A percentile compares a stretch with the other conserved stretches of the same genome.
Conservation (phyloP, 2,797 vertebrate species). For the Sebastes aleutianus region DNA sequence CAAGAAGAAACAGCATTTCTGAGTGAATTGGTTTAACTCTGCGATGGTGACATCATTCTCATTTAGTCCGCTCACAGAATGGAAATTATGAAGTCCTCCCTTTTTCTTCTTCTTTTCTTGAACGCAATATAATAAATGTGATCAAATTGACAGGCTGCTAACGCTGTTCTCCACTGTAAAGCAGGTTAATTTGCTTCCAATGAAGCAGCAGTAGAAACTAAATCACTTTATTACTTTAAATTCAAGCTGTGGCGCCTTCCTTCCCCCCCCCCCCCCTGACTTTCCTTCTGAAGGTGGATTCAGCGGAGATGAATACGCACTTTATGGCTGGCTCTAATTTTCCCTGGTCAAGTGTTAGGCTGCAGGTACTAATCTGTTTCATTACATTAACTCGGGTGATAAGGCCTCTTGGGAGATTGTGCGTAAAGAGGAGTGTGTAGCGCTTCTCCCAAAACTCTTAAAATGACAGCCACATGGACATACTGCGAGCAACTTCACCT, state of each 20-base stretch:
- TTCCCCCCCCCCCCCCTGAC: background rate
- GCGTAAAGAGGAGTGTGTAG: background rate
- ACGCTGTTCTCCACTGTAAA: conserved; percentile 49
- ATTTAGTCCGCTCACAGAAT: conserved; percentile 2
- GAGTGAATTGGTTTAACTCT: background rate
- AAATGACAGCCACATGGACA: background rate
- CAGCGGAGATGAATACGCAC: conserved; percentile 55
- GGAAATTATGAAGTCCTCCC: background rate
- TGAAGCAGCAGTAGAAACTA: conserved; percentile 47
- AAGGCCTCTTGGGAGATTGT: conserved; percentile 28
- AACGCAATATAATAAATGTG: conserved; percentile 41
- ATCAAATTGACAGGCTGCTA: conserved; percentile 55
- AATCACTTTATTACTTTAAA: conserved; percentile 52
- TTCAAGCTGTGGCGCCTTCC: conserved; percentile 29
- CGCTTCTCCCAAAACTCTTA: background rate
- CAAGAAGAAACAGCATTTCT: conserved; percentile 21
- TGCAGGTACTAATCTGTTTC: conserved; percentile 62
- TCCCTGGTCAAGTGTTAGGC: conserved; percentile 60
- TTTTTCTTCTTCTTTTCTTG: background rate
- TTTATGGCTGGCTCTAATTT: conserved; percentile 63
- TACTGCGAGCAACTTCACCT: background rate
- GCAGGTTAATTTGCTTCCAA: conserved; percentile 61
- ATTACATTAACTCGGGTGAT: conserved; percentile 65
- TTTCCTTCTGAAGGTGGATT: conserved; percentile 50
- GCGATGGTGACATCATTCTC: background rate